Percentiles rank a stretch among this genome's conserved stretches.
Conservation (phyloP, 2,113 vertebrate species). For the Scomber colias region DNA sequence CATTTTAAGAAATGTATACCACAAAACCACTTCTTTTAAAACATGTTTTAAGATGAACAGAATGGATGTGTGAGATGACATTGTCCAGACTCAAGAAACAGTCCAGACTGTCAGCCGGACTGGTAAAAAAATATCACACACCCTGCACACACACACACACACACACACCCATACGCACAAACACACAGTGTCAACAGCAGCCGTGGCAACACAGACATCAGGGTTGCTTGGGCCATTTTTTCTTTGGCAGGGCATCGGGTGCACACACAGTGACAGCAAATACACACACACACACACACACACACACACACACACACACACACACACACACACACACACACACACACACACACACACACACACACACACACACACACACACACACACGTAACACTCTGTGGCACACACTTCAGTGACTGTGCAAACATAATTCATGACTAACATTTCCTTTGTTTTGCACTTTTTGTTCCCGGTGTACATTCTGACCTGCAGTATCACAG, state of each 20-base stretch:
- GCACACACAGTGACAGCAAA: background rate
- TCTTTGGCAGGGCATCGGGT: slow-evolving; percentile 3
- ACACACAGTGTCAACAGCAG: slow-evolving; percentile 74
- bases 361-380: background rate
- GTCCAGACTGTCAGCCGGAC: background rate
- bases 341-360: no score
- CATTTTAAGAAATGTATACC: no score
- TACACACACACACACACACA: background rate
- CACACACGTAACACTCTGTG: background rate
- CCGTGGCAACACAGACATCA: slow-evolving; percentile 66
- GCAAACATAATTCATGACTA: slow-evolving; percentile 60
- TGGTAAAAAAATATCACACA: slow-evolving; percentile 45
- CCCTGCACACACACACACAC: slow-evolving; percentile 41
- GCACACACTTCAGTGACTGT: slow-evolving; percentile 28
- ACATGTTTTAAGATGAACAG: background rate
- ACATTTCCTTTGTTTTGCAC: slow-evolving; percentile 62
- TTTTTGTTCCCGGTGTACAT: slow-evolving; percentile 39
- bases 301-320: background rate
- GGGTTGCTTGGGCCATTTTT: slow-evolving; percentile 26
- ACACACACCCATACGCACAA: slow-evolving; percentile 25
- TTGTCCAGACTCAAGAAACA: background rate
- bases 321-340: no score
- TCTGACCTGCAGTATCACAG: slow-evolving; percentile 37
- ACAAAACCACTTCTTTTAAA: background rate
- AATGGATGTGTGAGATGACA: background rate